Base-by-base conservation (phyloP, 2,888 invertebrate genomes). In the Baccha elongata region DNA sequence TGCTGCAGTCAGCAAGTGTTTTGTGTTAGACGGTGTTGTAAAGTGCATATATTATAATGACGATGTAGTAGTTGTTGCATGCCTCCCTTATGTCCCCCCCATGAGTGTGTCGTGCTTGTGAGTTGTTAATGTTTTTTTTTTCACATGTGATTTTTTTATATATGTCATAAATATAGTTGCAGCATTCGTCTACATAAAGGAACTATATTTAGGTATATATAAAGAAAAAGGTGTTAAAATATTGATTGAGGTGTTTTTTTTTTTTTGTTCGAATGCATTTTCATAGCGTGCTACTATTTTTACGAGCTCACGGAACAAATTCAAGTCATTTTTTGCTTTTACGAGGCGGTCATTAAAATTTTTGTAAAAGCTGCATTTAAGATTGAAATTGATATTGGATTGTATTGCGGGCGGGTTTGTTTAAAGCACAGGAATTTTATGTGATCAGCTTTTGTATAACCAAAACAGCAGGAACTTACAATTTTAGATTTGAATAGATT, bases 251-350 rank as follows among this genome's bases (percentile, higher is more conserved):
- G n/a, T n/a, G n/a, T n/a, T n/a, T n/a, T n/a, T n/a, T n/a, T 62
- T 32, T 19, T 46, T 46, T 7, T 46, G n/a, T 10, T 32, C 7
- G 1, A 7, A n/a, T 21, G 26, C 26, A 48, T 32, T 52, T 40
- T 44, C 40, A 6, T 26, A 15, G 40, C 55, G 23, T 40, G 58
- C 58, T 23, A 58, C 58, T 26, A 40, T 53, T 68, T 76, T 76
- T 76, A 76, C 62, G 71, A 71, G 55, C 76, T 44, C 13, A 64
- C 50, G 72, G 23, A 72, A 72, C 72, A 72, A 78, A 72, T 72
- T 72, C 72, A 26, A 78, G 35, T 37, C 50, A 58, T 58, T 50
- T 23, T 29, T 35, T 23, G 58, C 6, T 58, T 76, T 78, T 60
- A 64, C 48, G 46, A 35, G n/a, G 48, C 29, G 32, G 55, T 48